A percentile compares a stretch with the other conserved stretches of the same genome.
phyloP scores from a whole-genome alignment of 1,140 invertebrate genomes.

The Apocrypta bakeri region DNA sequence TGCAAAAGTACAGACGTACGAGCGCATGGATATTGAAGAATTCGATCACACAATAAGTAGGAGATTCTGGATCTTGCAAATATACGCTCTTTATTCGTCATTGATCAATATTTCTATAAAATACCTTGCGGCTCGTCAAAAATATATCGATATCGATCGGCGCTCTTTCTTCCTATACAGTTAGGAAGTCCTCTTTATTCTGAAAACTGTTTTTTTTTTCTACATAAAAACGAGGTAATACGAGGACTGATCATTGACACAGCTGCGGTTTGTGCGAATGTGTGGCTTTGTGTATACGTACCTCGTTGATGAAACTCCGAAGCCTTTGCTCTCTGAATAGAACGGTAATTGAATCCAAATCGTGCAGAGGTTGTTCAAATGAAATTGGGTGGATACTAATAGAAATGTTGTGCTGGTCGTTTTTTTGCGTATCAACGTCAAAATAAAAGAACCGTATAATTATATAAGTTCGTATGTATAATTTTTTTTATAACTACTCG shows the following conservation, averaged over 20 bases:
- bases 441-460: neutral
- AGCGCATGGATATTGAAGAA: neutral
- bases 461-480: neutral
- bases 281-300: too few relatives aligned
- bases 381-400: conserved; percentile 14
- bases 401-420: neutral
- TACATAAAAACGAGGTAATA: too few relatives aligned
- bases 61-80: neutral
- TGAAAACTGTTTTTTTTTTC: too few relatives aligned
- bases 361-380: conserved; percentile 42
- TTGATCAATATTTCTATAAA: neutral
- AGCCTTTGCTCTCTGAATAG: neutral
- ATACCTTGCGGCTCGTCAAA: neutral
- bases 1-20: neutral
- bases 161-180: too few relatives aligned
- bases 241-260: too few relatives aligned
- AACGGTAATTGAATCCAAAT: conserved; percentile 22
- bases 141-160: too few relatives aligned
- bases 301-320: conserved; percentile 17
- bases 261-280: too few relatives aligned
- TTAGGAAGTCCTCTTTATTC: too few relatives aligned
- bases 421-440: neutral
- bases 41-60: neutral
- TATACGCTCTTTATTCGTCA: neutral
- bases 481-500: neutral